Percentiles rank a stretch among this genome's conserved stretches.
Conservation (phyloP, 2,888 invertebrate genomes). For the Cybosia mesomella region DNA sequence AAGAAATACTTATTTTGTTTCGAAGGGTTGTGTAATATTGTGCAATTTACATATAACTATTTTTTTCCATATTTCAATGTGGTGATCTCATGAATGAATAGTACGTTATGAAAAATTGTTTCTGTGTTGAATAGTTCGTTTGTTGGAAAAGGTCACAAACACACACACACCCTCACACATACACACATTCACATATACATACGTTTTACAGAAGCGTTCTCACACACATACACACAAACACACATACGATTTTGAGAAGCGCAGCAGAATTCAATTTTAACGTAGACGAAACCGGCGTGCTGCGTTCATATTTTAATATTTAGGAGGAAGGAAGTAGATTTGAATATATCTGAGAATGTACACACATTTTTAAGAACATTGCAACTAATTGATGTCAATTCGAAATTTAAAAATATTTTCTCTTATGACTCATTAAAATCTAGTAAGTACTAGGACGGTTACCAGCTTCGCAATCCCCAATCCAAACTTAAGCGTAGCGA, state of each 20-base stretch:
- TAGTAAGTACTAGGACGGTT: too few species aligned
- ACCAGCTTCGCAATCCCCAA: too few species aligned
- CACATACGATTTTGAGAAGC: background rate
- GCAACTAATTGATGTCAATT: conserved; percentile 11
- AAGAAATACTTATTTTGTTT: conserved; percentile 10
- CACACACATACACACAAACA: background rate
- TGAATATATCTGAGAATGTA: conserved; percentile 12
- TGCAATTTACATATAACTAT: background rate
- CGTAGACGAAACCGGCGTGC: background rate
- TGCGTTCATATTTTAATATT: background rate
- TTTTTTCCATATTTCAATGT: background rate
- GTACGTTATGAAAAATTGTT: background rate
- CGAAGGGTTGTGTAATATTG: conserved; percentile 16
- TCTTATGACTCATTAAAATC: conserved; percentile 9
- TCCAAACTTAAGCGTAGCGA: too few species aligned
- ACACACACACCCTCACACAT: background rate
- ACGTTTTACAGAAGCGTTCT: too few species aligned
- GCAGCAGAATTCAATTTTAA: background rate
- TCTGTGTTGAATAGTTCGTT: background rate
- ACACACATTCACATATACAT: too few species aligned
- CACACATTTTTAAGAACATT: background rate
- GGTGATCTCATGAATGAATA: background rate
- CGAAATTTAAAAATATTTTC: background rate
- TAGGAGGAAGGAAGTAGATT: conserved; percentile 9
- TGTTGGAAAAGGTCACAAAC: background rate